Evolutionary conservation across 92 coral and sea anemone genomes (phyloP).

Genomic region (Nematostella vectensis): DNA sequence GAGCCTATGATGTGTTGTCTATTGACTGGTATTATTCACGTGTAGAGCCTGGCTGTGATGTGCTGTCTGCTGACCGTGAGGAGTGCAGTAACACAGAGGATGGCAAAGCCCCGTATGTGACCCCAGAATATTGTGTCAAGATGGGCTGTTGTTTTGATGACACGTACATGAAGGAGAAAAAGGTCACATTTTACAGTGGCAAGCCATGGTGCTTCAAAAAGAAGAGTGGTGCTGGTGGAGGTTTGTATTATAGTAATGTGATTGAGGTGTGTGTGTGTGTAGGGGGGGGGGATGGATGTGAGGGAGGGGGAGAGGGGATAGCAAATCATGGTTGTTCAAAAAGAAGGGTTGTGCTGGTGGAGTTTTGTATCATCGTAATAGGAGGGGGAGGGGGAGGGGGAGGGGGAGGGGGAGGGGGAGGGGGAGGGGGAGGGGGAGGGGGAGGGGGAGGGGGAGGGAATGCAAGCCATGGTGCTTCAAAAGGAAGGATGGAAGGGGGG

Average conservation of each 20-base stretch:
- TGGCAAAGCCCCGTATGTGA: slow-evolving; percentile 44
- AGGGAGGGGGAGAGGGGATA: not conserved
- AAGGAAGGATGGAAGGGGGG: slow-evolving; percentile 2
- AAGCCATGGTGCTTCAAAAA: slow-evolving; percentile 48
- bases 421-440: not conserved
- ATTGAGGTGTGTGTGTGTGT: too few relatives aligned
- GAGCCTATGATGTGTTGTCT: too few relatives aligned
- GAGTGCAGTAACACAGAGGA: slow-evolving; percentile 5
- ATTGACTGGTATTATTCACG: too few relatives aligned
- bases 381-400: slow-evolving; percentile 1
- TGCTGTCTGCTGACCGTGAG: slow-evolving; percentile 29
- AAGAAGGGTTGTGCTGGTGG: not conserved
- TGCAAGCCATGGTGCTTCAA: slow-evolving; percentile 27
- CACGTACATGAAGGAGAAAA: slow-evolving; percentile 50
- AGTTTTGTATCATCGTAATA: not conserved
- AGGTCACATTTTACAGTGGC: slow-evolving; percentile 24
- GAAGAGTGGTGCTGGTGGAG: not conserved
- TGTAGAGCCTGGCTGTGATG: slow-evolving; percentile 29
- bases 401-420: not conserved
- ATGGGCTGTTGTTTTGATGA: slow-evolving; percentile 77
- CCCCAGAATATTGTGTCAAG: slow-evolving; percentile 44
- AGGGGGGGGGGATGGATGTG: not conserved
- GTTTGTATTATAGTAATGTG: too few relatives aligned
- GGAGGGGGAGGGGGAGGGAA: not conserved
- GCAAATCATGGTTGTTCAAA: not conserved